Evolutionary conservation across 2,113 vertebrate genomes (phyloP).

Genomic region (Oplegnathus fasciatus): DNA sequence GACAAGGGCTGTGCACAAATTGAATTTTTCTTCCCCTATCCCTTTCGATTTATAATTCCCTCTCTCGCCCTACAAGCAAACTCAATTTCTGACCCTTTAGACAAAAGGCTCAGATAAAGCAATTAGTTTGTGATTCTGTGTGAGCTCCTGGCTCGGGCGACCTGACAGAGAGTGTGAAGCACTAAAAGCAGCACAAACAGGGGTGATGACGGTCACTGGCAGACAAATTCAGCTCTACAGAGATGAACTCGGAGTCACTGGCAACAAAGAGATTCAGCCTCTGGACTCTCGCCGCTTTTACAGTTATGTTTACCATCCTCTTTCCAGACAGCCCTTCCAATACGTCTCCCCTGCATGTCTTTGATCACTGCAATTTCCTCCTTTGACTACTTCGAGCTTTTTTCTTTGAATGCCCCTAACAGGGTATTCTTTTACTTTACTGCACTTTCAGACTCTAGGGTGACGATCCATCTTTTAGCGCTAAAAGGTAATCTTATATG

Average conservation of each 20-base stretch:
- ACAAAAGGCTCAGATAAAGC: conserved; percentile 80
- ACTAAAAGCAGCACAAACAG: conserved; percentile 65
- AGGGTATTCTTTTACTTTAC: conserved; percentile 32
- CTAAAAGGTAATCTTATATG: conserved; percentile 22
- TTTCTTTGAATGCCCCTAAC: background rate
- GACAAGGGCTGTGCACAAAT: conserved; percentile 78
- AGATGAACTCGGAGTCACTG: conserved; percentile 56
- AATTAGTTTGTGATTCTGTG: conserved; percentile 76
- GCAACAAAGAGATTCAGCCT: conserved; percentile 59
- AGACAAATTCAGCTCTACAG: conserved; percentile 51
- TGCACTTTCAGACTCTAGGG: conserved; percentile 31
- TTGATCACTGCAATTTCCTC: conserved; percentile 54
- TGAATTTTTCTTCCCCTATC: conserved; percentile 78
- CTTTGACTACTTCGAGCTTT: conserved; percentile 25
- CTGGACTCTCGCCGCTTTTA: too few species aligned
- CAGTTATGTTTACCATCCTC: too few species aligned
- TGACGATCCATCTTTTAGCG: conserved; percentile 26
- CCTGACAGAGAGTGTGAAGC: conserved; percentile 55
- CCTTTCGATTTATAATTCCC: conserved; percentile 78
- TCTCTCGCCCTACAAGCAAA: conserved; percentile 71
- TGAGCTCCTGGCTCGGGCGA: conserved; percentile 53
- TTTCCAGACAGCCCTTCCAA: conserved; percentile 46
- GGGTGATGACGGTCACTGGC: conserved; percentile 61
- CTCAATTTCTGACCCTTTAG: conserved; percentile 80
- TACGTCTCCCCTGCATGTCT: conserved; percentile 13